Base-by-base conservation (phyloP, 2,888 invertebrate species). In the Zhuqinia jingwanae region DNA sequence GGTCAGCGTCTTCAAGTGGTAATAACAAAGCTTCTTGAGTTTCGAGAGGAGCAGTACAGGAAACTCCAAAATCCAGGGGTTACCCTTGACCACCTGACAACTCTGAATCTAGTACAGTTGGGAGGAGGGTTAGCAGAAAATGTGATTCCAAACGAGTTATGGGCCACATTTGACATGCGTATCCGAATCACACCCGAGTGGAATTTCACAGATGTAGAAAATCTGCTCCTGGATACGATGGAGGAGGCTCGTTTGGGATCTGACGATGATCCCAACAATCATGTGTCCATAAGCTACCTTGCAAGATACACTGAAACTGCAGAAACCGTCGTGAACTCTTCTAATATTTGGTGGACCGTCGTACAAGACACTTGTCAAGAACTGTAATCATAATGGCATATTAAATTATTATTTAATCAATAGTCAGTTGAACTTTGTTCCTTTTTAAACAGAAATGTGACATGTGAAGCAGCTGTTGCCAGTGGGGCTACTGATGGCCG, bases 61-160 rank as follows among this genome's bases (percentile, higher is more conserved):
- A 95, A 95, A 89, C 92, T 97, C 87, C 93, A 95, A 56, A 94
- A 96, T 92, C 94, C 95, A 0, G 93, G 53, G 36, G 92, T 96
- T 60, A 95, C 94, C 0, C 94, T 96, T 76, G 97, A 87, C 13
- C 36, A 85, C 13, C 0, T 88, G 0, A 87, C 84, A 17, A 36
- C 45, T 27, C 20, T 84, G 0, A 88, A 88, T 58, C 22, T 88
- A 15, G 88, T 85, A 15, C 53, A 47, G 20, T n/a, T 88, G 11
- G 88, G 88, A 50, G 98, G 98, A 86, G 98, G 98, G 8, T 95
- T 97, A 0, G 98, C 98, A 93, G 94, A 95, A 3, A 98, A 98
- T 93, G 97, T 98, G 0, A 94, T 98, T 42, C 98, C 99, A 0
- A 95, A 96, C 58, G 95, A 96, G 91, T 92, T 98, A 89, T 94